These are phyloP conservation scores for Hirtodrosophila histrioides DNA, from an alignment of 2,888 invertebrate genomes.

Conservation along the genomic window DNA sequence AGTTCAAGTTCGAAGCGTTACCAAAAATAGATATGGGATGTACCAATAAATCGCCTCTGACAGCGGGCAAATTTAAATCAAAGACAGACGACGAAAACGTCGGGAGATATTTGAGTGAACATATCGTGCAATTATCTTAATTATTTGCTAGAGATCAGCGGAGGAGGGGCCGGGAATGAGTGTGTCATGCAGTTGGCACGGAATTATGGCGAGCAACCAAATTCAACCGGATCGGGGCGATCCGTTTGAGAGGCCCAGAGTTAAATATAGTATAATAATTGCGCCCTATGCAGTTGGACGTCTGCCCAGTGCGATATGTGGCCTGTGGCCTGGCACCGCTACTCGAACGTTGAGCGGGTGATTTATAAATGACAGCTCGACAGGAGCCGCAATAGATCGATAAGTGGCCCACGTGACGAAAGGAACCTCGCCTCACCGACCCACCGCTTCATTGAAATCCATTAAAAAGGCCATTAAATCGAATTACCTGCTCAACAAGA, in stretches of 20 bases:
- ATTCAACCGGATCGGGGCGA: constrained; percentile 64
- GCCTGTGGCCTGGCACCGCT: not conserved
- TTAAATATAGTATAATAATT: constrained; percentile 35
- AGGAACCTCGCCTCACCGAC: constrained; percentile 3
- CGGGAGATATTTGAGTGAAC: constrained; percentile 9
- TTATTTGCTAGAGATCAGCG: constrained; percentile 45
- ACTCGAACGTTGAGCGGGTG: constrained; percentile 20
- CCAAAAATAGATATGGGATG: constrained; percentile 34
- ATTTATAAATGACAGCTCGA: constrained; percentile 45
- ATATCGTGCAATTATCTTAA: constrained; percentile 63
- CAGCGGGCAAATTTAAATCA: constrained; percentile 40
- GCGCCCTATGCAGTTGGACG: constrained; percentile 67
- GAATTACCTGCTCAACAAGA: constrained; percentile 5
- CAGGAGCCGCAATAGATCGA: constrained; percentile 41
- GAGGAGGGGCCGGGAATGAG: not conserved
- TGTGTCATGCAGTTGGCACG: constrained; percentile 48
- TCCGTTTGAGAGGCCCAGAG: constrained; percentile 15
- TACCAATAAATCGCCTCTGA: constrained; percentile 53
- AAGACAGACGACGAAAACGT: constrained; percentile 26
- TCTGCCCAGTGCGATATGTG: constrained; percentile 49
- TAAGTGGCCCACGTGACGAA: not conserved
- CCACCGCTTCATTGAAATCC: constrained; percentile 42
- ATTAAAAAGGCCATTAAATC: constrained; percentile 50
- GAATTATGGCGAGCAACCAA: constrained; percentile 53
- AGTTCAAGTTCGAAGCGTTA: constrained; percentile 63